Percentiles rank a stretch among this genome's conserved stretches.
Evolutionary conservation across 2,888 invertebrate genomes (phyloP).

Genomic region (Miltochrista miniata): DNA sequence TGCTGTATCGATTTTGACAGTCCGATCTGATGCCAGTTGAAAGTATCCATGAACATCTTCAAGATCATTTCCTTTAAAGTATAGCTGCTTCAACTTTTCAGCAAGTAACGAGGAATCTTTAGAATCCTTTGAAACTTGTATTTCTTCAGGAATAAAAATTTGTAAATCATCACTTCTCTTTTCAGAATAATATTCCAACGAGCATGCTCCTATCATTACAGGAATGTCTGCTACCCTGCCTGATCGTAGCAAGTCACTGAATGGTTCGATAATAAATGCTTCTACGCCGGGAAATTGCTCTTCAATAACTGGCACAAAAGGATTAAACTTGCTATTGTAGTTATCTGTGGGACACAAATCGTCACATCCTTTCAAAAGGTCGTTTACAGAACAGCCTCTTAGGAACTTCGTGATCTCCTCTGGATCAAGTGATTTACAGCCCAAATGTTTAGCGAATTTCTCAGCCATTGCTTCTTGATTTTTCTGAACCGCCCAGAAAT

Average conservation of each 20-base stretch:
- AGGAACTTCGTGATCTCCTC: constrained; percentile 69
- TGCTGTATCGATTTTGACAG: constrained; percentile 58
- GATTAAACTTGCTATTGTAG: constrained; percentile 3
- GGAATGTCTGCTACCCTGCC: constrained; percentile 67
- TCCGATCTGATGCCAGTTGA: constrained; percentile 59
- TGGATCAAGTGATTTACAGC: constrained; percentile 59
- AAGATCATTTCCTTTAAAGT: constrained; percentile 54
- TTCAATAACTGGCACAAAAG: constrained; percentile 61
- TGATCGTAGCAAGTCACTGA: constrained; percentile 62
- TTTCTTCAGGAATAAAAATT: constrained; percentile 56
- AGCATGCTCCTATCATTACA: constrained; percentile 64
- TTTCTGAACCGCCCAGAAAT: constrained; percentile 52
- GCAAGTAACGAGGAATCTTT: constrained; percentile 55
- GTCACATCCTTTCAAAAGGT: constrained; percentile 44
- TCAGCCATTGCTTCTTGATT: constrained; percentile 62
- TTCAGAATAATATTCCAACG: constrained; percentile 55
- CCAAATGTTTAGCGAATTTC: constrained; percentile 54
- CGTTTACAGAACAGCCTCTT: constrained; percentile 58
- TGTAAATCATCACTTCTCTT: constrained; percentile 57
- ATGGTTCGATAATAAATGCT: constrained; percentile 61
- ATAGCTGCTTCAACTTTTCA: constrained; percentile 57
- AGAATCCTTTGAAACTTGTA: constrained; percentile 59
- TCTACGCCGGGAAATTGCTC: constrained; percentile 70
- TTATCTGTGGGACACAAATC: background rate
- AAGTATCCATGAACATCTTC: constrained; percentile 26